Percentiles rank a stretch among this genome's conserved stretches.
These are phyloP conservation scores for Agriopis leucophaearia DNA, from an alignment of 2,888 invertebrate genomes.

Conservation along the genomic window DNA sequence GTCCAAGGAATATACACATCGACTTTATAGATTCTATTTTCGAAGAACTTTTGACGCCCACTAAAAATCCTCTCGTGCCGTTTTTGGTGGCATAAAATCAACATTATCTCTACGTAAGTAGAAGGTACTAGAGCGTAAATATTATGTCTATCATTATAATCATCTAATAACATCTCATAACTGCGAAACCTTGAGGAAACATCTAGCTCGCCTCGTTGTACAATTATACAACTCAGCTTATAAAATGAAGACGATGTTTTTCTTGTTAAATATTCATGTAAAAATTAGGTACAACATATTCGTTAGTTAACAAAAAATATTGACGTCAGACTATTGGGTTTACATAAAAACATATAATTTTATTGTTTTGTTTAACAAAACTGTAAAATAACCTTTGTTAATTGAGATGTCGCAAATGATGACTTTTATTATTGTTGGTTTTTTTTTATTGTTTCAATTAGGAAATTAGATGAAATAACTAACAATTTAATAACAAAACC, in stretches of 20 bases:
- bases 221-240: slow-evolving; percentile 8
- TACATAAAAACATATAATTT: neutral
- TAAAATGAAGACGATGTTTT: slow-evolving; percentile 13
- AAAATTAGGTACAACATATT: slow-evolving; percentile 7
- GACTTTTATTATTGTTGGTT: too few relatives aligned
- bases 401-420: neutral
- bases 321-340: slow-evolving; percentile 2
- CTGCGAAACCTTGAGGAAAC: slow-evolving; percentile 20
- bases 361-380: neutral
- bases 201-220: slow-evolving; percentile 8
- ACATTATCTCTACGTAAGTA: neutral
- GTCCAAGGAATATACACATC: too few relatives aligned
- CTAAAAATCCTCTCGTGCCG: neutral
- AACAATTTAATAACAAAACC: too few relatives aligned
- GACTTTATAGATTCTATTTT: neutral
- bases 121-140: slow-evolving; percentile 4
- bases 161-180: slow-evolving; percentile 22
- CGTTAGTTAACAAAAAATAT: slow-evolving; percentile 2
- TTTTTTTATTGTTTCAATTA: too few relatives aligned
- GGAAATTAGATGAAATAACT: too few relatives aligned
- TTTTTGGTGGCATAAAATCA: neutral
- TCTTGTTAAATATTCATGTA: neutral
- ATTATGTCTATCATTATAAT: slow-evolving; percentile 16
- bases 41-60: neutral
- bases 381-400: neutral